phyloP scores from a whole-genome alignment of 2,113 vertebrate species.

The Antechinus stuartii region DNA sequence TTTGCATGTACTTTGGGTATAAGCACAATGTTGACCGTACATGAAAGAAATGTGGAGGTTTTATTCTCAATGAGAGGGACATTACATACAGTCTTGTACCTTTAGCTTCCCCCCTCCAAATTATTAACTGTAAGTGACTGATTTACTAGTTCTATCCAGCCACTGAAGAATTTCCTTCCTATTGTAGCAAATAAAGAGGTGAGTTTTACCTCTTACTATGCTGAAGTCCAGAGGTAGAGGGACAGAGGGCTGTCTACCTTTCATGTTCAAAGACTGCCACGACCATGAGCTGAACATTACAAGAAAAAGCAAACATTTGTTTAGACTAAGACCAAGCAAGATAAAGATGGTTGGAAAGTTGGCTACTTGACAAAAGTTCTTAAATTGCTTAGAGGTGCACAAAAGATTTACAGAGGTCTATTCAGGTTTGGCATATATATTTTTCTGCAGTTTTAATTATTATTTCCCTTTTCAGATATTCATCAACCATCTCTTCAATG shows the following conservation, averaged over 20 bases:
- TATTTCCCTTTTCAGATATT: neutral
- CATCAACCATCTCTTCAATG: neutral
- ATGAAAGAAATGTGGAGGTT: neutral
- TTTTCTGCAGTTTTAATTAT: neutral
- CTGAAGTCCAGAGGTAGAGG: constrained; percentile 66
- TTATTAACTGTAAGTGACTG: neutral
- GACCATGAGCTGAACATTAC: constrained; percentile 13
- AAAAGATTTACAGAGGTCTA: constrained; percentile 39
- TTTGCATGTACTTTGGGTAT: neutral
- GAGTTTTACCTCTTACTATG: constrained; percentile 21
- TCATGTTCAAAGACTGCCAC: constrained; percentile 60
- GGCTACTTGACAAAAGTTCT: constrained; percentile 43
- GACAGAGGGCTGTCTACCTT: constrained; percentile 19
- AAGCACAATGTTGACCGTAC: neutral
- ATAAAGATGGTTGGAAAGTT: constrained; percentile 40
- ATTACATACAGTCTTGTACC: constrained; percentile 9
- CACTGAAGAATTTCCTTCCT: neutral
- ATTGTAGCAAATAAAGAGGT: constrained; percentile 27
- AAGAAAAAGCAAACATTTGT: constrained; percentile 62
- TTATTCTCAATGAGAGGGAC: constrained; percentile 12
- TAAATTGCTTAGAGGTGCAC: constrained; percentile 60
- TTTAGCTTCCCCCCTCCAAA: constrained; percentile 14
- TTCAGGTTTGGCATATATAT: neutral
- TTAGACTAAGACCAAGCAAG: constrained; percentile 55
- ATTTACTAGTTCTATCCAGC: neutral